Percentiles rank a stretch among this genome's conserved stretches.
These are phyloP conservation scores for Endotricha flammealis DNA, from an alignment of 2,888 invertebrate genomes.

Conservation along the genomic window DNA sequence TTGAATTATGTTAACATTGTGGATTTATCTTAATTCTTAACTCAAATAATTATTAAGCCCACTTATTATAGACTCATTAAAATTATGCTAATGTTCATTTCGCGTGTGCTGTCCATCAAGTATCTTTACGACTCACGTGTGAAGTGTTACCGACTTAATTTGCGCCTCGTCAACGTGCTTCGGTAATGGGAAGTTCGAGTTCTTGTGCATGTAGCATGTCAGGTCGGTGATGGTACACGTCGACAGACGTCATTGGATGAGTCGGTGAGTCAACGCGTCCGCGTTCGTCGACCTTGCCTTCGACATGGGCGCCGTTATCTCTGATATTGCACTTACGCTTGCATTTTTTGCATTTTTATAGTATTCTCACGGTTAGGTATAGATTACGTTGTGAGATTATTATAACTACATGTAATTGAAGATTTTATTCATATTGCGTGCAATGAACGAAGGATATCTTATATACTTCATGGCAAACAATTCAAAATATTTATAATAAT, in stretches of 20 bases:
- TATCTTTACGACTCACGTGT: conserved; percentile 36
- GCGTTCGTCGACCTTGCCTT: conserved; percentile 63
- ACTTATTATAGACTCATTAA: too few species aligned
- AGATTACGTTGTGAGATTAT: neutral
- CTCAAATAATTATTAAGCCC: too few species aligned
- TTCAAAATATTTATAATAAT: too few species aligned
- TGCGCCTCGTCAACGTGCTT: conserved; percentile 22
- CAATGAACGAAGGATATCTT: too few species aligned
- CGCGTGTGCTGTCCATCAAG: conserved; percentile 29
- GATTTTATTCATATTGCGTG: too few species aligned
- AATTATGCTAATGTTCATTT: too few species aligned
- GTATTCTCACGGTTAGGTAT: conserved; percentile 5
- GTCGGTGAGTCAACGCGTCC: conserved; percentile 52
- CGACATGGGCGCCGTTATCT: conserved; percentile 45
- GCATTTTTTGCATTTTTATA: conserved; percentile 35
- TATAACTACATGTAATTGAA: too few species aligned
- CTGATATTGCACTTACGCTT: conserved; percentile 38
- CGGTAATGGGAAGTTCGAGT: conserved; percentile 5
- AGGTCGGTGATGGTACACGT: conserved; percentile 37
- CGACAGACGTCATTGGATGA: conserved; percentile 24
- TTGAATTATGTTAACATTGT: too few species aligned
- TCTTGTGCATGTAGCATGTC: conserved; percentile 8
- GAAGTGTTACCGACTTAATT: conserved; percentile 33
- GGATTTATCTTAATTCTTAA: too few species aligned
- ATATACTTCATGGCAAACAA: too few species aligned